phyloP scores from a whole-genome alignment of 1,140 invertebrate genomes.

The Drosophila nikananu region DNA sequence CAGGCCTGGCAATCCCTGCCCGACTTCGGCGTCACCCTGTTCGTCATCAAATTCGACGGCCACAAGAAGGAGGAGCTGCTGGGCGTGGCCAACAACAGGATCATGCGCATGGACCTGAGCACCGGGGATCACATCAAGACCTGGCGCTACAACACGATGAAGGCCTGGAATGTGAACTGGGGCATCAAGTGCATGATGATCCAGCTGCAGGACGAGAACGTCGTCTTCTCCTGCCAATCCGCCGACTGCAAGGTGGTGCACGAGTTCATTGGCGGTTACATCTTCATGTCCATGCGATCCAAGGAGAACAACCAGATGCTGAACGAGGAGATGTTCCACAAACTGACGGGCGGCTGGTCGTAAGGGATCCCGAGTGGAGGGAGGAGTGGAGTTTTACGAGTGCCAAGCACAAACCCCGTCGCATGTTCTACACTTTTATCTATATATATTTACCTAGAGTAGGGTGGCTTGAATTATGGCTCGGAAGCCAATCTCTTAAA shows the following conservation, averaged over 20 bases:
- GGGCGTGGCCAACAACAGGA: slow-evolving; percentile 96
- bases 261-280: slow-evolving; percentile 99
- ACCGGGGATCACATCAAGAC: slow-evolving; percentile 98
- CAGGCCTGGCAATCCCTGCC: slow-evolving; percentile 99
- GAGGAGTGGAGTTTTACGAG: slow-evolving; percentile 40
- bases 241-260: slow-evolving; percentile 99
- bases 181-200: slow-evolving; percentile 99
- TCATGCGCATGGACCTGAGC: slow-evolving; percentile 97
- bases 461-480: slow-evolving; percentile 45
- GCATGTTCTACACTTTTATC: slow-evolving; percentile 59
- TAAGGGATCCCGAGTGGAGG: slow-evolving; percentile 27
- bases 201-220: slow-evolving; percentile 97
- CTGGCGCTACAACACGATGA: slow-evolving; percentile 99
- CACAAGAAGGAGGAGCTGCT: slow-evolving; percentile 96
- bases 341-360: slow-evolving; percentile 98
- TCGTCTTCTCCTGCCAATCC: slow-evolving; percentile 96
- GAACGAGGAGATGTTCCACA: slow-evolving; percentile 99
- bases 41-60: slow-evolving; percentile 97
- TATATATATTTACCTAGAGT: slow-evolving; percentile 39
- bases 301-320: slow-evolving; percentile 99
- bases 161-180: slow-evolving; percentile 99
- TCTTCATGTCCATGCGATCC: slow-evolving; percentile 98
- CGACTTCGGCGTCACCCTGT: slow-evolving; percentile 97
- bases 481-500: slow-evolving; percentile 8
- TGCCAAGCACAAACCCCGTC: slow-evolving; percentile 70